Percentiles rank a stretch among this genome's conserved stretches.
Conservation (phyloP, 2,888 invertebrate genomes). For the Dicycla oo region DNA sequence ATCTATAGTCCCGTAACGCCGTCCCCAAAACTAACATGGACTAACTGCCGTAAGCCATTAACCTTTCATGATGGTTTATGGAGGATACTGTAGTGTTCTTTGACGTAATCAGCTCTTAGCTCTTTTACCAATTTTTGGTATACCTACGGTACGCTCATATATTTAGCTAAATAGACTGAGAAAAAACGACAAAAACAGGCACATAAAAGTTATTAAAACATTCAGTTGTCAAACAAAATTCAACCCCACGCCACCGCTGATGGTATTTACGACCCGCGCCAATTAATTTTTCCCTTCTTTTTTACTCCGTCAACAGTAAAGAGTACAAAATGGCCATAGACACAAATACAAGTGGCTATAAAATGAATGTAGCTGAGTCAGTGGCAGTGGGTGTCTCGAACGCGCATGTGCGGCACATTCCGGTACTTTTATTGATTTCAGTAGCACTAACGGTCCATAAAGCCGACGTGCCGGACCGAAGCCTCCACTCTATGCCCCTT, state of each 20-base stretch:
- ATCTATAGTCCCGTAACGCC: constrained; percentile 54
- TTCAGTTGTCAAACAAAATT: constrained; percentile 64
- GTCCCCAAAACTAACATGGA: constrained; percentile 61
- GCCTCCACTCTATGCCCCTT: constrained; percentile 86
- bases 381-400: constrained; percentile 78
- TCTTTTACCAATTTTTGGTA: background rate
- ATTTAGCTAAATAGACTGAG: background rate
- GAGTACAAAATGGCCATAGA: constrained; percentile 88
- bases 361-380: constrained; percentile 90
- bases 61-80: constrained; percentile 62
- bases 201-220: constrained; percentile 63
- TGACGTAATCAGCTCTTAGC: constrained; percentile 21
- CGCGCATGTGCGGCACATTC: constrained; percentile 91
- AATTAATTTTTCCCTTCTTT: constrained; percentile 81
- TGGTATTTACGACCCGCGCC: constrained; percentile 77
- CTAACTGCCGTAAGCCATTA: constrained; percentile 59
- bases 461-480: constrained; percentile 88
- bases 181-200: constrained; percentile 12
- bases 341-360: constrained; percentile 90
- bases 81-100: constrained; percentile 11
- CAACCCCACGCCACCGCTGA: constrained; percentile 72
- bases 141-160: background rate
- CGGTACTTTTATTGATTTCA: constrained; percentile 93
- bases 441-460: constrained; percentile 92
- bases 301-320: constrained; percentile 86